Evolutionary conservation across 2,113 vertebrate species (phyloP), one percentile per base, ranked within the genome.

Genomic region (Strix uralensis): DNA sequence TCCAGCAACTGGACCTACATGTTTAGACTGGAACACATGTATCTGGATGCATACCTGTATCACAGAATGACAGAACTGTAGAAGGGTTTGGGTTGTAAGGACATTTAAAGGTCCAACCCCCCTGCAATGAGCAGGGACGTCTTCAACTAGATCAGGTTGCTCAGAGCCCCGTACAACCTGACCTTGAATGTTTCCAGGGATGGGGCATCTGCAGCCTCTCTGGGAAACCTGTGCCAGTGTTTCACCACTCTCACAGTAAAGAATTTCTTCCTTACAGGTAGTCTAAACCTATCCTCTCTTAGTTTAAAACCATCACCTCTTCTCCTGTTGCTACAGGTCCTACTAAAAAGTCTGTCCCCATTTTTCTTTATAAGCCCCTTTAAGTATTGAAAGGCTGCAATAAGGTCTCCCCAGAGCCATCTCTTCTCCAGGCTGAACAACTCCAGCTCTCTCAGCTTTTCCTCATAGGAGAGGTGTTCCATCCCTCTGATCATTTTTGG

Each of bases 301-400:
- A 30, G 20, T 30, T 63, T 30, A 46, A 72, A 72, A 30, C 14
- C 18, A 29, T 83, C 71, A 29, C 5, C 3, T 19, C 23, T 52
- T 52, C 30, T 42, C 9, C 23, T n/a, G 3, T 29, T 0, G 0
- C 12, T 7, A 47, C 15, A 46, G 32, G 10, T 3, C 22, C 23
- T 55, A 1, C 10, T 36, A 46, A 36, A 13, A 54, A 62, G 10
- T 62, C 13, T 42, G 13, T 27, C 38, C 58, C 32, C 25, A 17
- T n/a, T 52, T 25, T 58, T 57, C 36, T 15, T 5, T 25, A 12
- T 9, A 58, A 15, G 15, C 9, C 9, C 22, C 26, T 32, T 57
- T 57, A 46, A 27, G 11, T 66, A 57, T 2, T 29, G 42, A 18
- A 58, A 47, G 18, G 42, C 17, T 1, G 1, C 42, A 23, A 11